Evolutionary conservation across 2,888 invertebrate species (phyloP).

Genomic region (Nebria brevicollis): DNA sequence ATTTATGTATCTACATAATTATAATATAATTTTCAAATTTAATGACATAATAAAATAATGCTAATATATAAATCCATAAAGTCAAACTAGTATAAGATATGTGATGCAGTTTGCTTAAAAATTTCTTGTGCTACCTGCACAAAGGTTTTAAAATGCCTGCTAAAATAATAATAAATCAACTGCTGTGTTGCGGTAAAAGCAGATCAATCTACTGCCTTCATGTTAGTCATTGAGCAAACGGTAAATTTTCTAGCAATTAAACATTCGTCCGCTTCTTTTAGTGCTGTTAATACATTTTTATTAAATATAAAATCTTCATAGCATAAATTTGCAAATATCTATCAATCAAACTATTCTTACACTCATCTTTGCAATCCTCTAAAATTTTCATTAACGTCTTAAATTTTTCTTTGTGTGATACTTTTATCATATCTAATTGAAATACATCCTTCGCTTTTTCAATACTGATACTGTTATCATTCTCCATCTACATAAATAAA

Average conservation of each 20-base stretch:
- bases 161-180: neutral
- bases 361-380: neutral
- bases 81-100: no score
- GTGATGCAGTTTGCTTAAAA: no score
- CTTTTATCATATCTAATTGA: neutral
- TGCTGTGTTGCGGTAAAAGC: neutral
- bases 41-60: no score
- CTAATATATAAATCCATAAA: no score
- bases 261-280: constrained; percentile 11
- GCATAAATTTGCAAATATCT: no score
- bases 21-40: no score
- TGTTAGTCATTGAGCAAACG: neutral
- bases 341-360: neutral
- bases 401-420: neutral
- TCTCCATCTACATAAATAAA: neutral
- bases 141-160: neutral
- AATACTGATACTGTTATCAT: constrained; percentile 13
- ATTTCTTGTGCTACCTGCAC: neutral
- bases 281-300: neutral
- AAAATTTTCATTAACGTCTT: neutral
- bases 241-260: neutral
- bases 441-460: neutral
- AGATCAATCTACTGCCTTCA: constrained; percentile 5
- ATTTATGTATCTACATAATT: no score
- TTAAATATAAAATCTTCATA: neutral